These are phyloP conservation scores for Labeo catla DNA, from an alignment of 2,113 vertebrate species.

Conservation along the genomic window DNA sequence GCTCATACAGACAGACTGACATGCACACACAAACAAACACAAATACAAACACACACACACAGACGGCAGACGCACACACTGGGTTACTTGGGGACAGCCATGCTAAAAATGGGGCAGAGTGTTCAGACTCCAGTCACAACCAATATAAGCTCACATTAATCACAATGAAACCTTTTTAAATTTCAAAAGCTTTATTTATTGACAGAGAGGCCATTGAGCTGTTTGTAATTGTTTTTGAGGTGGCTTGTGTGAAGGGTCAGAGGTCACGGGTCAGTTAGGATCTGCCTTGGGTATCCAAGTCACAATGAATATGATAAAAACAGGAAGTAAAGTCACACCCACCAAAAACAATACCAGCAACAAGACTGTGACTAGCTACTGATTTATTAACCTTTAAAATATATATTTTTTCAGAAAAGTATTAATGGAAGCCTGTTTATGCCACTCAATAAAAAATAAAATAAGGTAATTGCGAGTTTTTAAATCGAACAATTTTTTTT, in stretches of 20 bases:
- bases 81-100: conserved; percentile 42
- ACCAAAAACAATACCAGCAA: neutral
- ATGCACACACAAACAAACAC: conserved; percentile 25
- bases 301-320: neutral
- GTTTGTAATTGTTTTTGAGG: conserved; percentile 7
- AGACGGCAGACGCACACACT: neutral
- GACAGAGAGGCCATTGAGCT: neutral
- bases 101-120: neutral
- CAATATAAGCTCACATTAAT: neutral
- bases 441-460: too few relatives aligned
- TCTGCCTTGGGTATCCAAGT: neutral
- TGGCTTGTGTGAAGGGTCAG: conserved; percentile 10
- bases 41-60: neutral
- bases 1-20: conserved; percentile 4
- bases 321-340: neutral
- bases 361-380: neutral
- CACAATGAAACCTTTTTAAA: neutral
- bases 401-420: too few relatives aligned
- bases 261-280: neutral
- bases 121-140: conserved; percentile 28
- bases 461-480: too few relatives aligned
- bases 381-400: too few relatives aligned
- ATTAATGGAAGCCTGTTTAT: too few relatives aligned
- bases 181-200: conserved; percentile 1
- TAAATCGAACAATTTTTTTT: too few relatives aligned